Evolutionary conservation across 2,888 invertebrate genomes (phyloP).

Genomic region (Sesia apiformis): DNA sequence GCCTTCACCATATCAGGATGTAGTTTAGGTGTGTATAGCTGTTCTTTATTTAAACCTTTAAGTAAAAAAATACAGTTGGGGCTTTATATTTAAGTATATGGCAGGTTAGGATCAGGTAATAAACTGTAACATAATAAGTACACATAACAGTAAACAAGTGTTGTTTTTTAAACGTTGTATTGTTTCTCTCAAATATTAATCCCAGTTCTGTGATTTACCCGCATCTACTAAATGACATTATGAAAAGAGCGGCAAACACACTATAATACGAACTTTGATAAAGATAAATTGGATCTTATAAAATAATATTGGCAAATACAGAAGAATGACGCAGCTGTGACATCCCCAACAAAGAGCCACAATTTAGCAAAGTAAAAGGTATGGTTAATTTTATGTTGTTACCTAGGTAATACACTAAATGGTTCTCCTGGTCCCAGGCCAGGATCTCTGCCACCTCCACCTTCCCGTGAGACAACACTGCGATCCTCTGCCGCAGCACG

Average conservation of each 20-base stretch:
- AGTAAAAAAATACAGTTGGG: constrained; percentile 21
- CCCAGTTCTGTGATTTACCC: too few species aligned
- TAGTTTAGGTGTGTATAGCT: constrained; percentile 44
- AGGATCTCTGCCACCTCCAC: constrained; percentile 89
- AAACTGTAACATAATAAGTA: too few species aligned
- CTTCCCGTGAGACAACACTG: constrained; percentile 88
- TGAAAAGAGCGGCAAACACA: too few species aligned
- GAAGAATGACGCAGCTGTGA: too few species aligned
- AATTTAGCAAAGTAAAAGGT: too few species aligned
- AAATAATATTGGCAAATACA: too few species aligned
- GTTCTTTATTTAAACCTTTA: constrained; percentile 60
- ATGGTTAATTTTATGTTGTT: neutral
- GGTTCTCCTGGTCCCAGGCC: constrained; percentile 88
- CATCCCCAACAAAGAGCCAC: too few species aligned
- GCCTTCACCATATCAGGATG: constrained; percentile 56
- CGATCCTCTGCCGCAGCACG: constrained; percentile 85
- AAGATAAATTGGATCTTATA: too few species aligned
- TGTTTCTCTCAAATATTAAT: too few species aligned
- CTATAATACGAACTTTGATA: too few species aligned
- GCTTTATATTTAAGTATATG: neutral
- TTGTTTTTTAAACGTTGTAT: neutral
- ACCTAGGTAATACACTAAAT: constrained; percentile 84
- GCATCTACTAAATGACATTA: too few species aligned
- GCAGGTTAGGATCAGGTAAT: neutral
- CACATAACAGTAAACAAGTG: neutral